Evolutionary conservation across 2,113 vertebrate genomes (phyloP), one percentile per base, ranked within the genome.

Genomic region (Morone chrysops): DNA sequence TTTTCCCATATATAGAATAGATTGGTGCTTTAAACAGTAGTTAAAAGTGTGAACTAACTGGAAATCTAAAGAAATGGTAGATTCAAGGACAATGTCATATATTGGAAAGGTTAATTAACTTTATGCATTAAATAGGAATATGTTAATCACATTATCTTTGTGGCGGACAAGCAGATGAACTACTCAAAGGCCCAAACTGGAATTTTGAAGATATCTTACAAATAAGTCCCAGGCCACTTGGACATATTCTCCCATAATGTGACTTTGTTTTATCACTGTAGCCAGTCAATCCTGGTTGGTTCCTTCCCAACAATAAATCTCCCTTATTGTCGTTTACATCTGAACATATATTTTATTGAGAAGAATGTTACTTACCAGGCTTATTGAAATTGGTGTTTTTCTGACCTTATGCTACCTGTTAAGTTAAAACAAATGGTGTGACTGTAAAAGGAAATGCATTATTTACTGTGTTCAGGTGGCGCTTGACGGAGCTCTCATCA

Each of bases 391-490:
- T 2, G 0, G 2, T n/a, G 47, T 7, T 41, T 25, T 51, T 8
- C 60, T 54, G 40, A 6, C 17, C 22, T 38, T 17, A n/a, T 16
- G 31, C 4, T n/a, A 20, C 22, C 53, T 38, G 20, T 9, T 4
- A 13, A 22, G 10, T 17, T 60, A 25, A 25, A 17, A 41, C 18
- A 25, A 13, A 41, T 13, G 40, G 2, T 13, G 43, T 48, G 16
- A 14, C 40, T 48, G 41, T 31, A 11, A 14, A 57, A 47, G 14
- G 6, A 72, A 56, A 53, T 14, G 16, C 69, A 13, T 67, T 16
- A 78, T 93, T 95, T 90, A 94, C 94, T 13, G 40, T 93, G 5
- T 92, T 93, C 13, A 95, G 93, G 83, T 95, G 92, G 20, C 94
- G 92, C 54, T 81, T 92, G 92, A 95, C 96, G 47, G 79, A 88